Conservation (phyloP, 2,888 invertebrate genomes). For the Stenchaetothrips biformis region DNA sequence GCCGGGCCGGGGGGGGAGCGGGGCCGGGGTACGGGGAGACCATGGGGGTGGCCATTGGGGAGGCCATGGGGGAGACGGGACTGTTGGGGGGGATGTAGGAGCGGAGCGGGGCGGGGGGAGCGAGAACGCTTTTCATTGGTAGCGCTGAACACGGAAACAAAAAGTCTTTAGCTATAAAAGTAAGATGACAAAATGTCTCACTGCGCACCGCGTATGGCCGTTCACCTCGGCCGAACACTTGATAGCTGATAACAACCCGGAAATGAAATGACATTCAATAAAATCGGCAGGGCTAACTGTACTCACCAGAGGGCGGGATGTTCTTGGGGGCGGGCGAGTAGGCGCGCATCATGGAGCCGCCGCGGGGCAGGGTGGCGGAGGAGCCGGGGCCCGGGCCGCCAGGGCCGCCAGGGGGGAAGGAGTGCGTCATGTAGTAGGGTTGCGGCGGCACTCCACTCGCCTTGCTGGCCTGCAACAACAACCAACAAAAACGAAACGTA, state of each 20-base stretch:
- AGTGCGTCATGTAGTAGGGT: constrained; percentile 61
- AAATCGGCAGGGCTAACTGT: too few species aligned
- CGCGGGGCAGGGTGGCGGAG: constrained; percentile 63
- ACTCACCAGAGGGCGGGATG: constrained; percentile 35
- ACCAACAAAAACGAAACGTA: constrained; percentile 28
- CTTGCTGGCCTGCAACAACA: constrained; percentile 48
- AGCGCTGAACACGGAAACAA: not conserved
- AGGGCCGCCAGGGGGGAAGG: constrained; percentile 42
- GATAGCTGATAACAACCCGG: too few species aligned
- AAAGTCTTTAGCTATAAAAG: not conserved
- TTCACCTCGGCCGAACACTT: too few species aligned
- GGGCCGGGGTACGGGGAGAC: constrained; percentile 38
- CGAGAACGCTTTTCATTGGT: not conserved
- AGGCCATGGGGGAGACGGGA: constrained; percentile 29
- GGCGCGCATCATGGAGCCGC: constrained; percentile 58
- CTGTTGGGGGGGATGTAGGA: not conserved
- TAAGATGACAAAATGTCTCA: too few species aligned
- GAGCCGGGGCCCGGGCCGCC: constrained; percentile 46
- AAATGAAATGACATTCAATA: constrained; percentile 17
- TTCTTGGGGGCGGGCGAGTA: constrained; percentile 55
- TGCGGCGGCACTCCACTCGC: constrained; percentile 39
- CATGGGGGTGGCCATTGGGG: constrained; percentile 28
- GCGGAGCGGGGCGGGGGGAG: not conserved
- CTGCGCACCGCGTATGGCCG: too few species aligned
- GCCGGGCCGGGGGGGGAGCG: constrained; percentile 44